phyloP scores from a whole-genome alignment of 2,888 invertebrate genomes.

The Drosophila monieri region DNA sequence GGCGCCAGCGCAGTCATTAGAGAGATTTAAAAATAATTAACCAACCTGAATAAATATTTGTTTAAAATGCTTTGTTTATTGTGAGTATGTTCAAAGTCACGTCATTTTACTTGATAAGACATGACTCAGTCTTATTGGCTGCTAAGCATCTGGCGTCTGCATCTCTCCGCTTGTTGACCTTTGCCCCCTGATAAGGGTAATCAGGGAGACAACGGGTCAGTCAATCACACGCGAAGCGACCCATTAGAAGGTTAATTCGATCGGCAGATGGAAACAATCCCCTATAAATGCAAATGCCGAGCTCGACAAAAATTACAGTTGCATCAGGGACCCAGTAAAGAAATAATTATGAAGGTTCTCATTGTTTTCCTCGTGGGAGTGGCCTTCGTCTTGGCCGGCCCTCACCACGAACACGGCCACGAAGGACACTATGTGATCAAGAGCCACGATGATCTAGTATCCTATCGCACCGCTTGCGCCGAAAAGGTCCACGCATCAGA shows the following conservation, averaged over 20 bases:
- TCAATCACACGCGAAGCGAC: constrained; percentile 36
- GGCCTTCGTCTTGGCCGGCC: constrained; percentile 49
- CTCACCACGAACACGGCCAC: constrained; percentile 63
- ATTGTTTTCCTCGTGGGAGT: constrained; percentile 44
- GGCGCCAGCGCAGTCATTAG: not conserved
- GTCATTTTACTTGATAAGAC: constrained; percentile 25
- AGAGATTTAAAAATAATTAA: not conserved
- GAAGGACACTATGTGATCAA: constrained; percentile 78
- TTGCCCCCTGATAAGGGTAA: constrained; percentile 52
- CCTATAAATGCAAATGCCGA: constrained; percentile 57
- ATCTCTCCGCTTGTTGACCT: constrained; percentile 22
- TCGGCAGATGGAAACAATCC: not conserved
- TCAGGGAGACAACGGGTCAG: constrained; percentile 31
- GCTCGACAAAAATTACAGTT: constrained; percentile 51
- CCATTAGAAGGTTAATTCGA: constrained; percentile 6
- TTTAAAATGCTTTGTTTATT: not conserved
- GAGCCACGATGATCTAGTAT: constrained; percentile 77
- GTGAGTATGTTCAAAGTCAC: constrained; percentile 15
- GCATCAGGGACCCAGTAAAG: constrained; percentile 18
- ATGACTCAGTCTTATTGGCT: constrained; percentile 22
- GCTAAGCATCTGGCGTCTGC: constrained; percentile 8
- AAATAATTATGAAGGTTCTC: constrained; percentile 55
- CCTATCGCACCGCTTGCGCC: constrained; percentile 74
- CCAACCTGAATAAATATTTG: not conserved
- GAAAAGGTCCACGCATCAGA: constrained; percentile 66